phyloP scores from a whole-genome alignment of 1,140 invertebrate genomes.

The Drosophila parabipectinata region DNA sequence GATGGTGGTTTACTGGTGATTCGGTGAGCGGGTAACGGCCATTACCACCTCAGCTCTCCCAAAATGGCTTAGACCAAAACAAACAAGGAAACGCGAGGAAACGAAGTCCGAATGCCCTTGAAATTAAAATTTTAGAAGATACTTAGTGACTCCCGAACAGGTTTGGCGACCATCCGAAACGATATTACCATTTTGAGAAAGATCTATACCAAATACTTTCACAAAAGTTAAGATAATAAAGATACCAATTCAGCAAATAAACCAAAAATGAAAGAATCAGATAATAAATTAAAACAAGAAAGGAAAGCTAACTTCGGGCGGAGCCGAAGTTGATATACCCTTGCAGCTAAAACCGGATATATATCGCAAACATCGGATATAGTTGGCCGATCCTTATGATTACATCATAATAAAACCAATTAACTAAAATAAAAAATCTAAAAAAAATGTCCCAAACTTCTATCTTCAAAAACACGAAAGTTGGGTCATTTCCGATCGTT shows the following conservation, averaged over 20 bases:
- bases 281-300: neutral
- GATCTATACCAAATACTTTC: neutral
- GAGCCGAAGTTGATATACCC: too few relatives aligned
- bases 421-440: too few relatives aligned
- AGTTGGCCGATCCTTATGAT: too few relatives aligned
- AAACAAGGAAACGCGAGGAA: neutral
- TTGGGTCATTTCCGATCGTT: too few relatives aligned
- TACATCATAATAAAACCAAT: too few relatives aligned
- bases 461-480: too few relatives aligned
- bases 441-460: too few relatives aligned
- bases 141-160: neutral
- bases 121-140: neutral
- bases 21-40: slow-evolving; percentile 44
- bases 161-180: neutral
- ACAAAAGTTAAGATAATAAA: neutral
- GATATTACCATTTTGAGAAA: neutral
- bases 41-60: slow-evolving; percentile 44
- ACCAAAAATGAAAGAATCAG: too few relatives aligned
- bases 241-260: neutral
- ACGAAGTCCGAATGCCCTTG: slow-evolving; percentile 25
- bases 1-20: slow-evolving; percentile 28
- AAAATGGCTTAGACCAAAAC: slow-evolving; percentile 36
- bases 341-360: too few relatives aligned
- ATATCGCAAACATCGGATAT: too few relatives aligned
- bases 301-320: too few relatives aligned